Conservation (phyloP, 2,797 vertebrate species). For the Poecilia picta region DNA sequence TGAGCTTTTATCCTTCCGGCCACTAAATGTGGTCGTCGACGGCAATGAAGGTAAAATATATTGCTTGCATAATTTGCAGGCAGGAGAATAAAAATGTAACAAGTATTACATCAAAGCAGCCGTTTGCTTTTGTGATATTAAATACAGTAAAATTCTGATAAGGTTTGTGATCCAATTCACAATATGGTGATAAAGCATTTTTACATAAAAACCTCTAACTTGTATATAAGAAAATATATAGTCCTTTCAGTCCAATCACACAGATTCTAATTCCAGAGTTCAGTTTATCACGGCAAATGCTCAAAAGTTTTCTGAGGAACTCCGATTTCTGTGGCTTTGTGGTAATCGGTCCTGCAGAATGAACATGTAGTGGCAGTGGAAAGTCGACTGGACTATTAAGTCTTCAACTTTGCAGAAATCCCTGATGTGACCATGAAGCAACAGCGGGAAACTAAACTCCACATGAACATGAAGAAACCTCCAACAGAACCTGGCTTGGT, state of each 20-base stretch:
- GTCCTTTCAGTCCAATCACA: background rate
- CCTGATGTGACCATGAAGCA: too few species aligned
- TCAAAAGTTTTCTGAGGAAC: background rate
- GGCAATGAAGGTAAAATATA: background rate
- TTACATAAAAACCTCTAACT: background rate
- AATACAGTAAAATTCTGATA: background rate
- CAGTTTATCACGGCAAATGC: background rate
- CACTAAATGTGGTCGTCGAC: background rate
- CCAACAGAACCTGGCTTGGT: background rate
- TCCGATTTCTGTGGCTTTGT: background rate
- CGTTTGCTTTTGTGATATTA: background rate
- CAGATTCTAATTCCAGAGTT: background rate
- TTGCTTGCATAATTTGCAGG: background rate
- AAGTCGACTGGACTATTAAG: background rate
- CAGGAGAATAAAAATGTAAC: background rate
- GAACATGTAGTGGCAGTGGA: background rate
- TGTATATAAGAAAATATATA: too few species aligned
- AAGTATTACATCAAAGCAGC: background rate
- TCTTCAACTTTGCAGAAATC: too few species aligned
- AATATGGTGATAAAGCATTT: background rate
- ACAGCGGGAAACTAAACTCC: too few species aligned
- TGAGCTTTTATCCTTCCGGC: background rate
- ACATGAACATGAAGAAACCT: too few species aligned
- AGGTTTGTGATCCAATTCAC: background rate
- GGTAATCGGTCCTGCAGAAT: background rate